Evolutionary conservation across 2,113 vertebrate species (phyloP).

Genomic region (Bucco capensis): DNA sequence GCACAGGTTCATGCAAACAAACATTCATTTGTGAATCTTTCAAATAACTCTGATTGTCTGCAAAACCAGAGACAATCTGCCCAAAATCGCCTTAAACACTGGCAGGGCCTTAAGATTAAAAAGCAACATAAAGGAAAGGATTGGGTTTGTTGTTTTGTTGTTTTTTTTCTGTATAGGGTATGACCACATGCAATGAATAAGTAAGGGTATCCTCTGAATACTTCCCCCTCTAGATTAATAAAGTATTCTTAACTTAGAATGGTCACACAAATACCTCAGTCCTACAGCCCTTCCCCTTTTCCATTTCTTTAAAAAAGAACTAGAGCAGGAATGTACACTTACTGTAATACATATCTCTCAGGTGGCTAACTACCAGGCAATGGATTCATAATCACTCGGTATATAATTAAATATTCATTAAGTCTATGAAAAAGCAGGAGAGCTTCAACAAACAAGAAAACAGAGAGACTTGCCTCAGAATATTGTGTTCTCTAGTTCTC

Average conservation of each 20-base stretch:
- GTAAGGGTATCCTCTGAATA: neutral
- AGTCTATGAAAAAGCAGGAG: neutral
- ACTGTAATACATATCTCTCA: neutral
- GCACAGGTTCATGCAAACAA: neutral
- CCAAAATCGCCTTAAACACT: neutral
- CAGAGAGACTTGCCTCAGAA: neutral
- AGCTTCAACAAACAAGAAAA: neutral
- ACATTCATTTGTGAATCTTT: neutral
- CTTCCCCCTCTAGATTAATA: neutral
- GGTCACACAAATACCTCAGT: neutral
- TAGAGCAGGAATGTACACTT: neutral
- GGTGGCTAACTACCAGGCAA: neutral
- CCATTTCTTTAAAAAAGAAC: neutral
- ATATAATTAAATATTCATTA: slow-evolving; percentile 44
- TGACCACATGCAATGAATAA: neutral
- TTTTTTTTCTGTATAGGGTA: neutral
- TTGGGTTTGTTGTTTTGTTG: too few relatives aligned
- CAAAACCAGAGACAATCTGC: neutral
- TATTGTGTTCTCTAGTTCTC: neutral
- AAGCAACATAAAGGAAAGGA: neutral
- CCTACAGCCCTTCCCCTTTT: neutral
- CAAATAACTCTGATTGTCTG: neutral
- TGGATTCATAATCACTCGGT: neutral
- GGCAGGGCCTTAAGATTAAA: neutral
- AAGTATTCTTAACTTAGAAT: neutral